Evolutionary conservation across 2,113 vertebrate genomes (phyloP), one percentile per base, ranked within the genome.

Genomic region (Antennarius striatus): DNA sequence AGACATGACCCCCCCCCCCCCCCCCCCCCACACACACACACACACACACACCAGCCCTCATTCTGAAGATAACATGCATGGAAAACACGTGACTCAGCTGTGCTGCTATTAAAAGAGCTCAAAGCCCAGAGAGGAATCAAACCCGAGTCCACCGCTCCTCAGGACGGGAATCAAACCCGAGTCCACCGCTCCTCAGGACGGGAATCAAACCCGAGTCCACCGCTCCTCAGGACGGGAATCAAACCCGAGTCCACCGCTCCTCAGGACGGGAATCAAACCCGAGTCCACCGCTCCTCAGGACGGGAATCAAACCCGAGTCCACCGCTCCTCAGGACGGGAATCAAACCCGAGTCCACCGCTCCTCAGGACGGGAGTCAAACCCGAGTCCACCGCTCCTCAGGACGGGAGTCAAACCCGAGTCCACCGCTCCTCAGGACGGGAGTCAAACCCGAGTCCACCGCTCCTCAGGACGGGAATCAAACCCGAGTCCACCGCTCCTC

Each of bases 51-150:
- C 39, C 39, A 40, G 53, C 15, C 48, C 56, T 6, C 69, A 64
- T 63, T 48, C 11, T n/a, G 2, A 7, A 14, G 62, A 87, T 82
- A 86, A 83, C 84, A 79, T 63, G 32, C 69, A 46, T 36, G 70
- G 71, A 81, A 86, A 88, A 82, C 73, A 76, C 74, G 86, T 64
- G 80, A 79, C 83, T 92, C 91, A 92, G 90, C 91, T 91, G 88
- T 84, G 85, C 45, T 30, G 84, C 91, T 93, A 93, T 91, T 88
- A 92, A 92, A 92, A 92, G 89, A 86, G 68, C 77, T 71, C 73
- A 79, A 82, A 81, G 85, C 85, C 73, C 68, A 56, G 16, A 81
- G 22, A 22, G 22, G 22, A 22, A 22, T 22, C 22, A 22, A 22
- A 22, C 22, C 22, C 22, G 22, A 22, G 22, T 22, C 22, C 22